These are phyloP conservation scores for Trichogramma evanescens DNA, from an alignment of 2,888 invertebrate genomes.

Conservation along the genomic window DNA sequence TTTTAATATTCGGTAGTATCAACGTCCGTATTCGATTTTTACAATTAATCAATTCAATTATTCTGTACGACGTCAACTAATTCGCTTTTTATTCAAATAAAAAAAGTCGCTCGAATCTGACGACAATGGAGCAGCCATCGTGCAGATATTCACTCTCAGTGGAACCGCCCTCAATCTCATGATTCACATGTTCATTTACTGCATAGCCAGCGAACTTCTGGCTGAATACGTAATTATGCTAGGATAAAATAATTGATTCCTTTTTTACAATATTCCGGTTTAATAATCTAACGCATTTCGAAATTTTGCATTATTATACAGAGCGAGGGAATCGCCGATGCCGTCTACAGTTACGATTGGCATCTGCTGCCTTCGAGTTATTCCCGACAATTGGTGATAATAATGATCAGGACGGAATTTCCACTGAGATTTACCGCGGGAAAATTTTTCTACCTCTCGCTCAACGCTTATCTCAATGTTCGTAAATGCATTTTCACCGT, in stretches of 20 bases:
- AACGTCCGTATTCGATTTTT: neutral
- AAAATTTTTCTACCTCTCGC: slow-evolving; percentile 27
- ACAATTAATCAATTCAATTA: too few relatives aligned
- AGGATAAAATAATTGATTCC: too few relatives aligned
- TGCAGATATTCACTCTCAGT: neutral
- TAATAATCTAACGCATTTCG: neutral
- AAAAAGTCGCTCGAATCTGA: too few relatives aligned
- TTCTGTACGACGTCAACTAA: too few relatives aligned
- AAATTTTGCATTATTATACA: too few relatives aligned
- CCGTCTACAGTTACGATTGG: slow-evolving; percentile 26
- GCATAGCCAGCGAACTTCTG: slow-evolving; percentile 13
- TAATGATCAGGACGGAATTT: slow-evolving; percentile 26
- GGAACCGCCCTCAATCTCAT: slow-evolving; percentile 1
- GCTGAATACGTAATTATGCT: slow-evolving; percentile 3
- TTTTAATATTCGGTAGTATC: slow-evolving; percentile 1
- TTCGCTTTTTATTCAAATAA: too few relatives aligned
- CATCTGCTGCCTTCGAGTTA: slow-evolving; percentile 19
- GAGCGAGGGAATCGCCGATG: slow-evolving; percentile 21
- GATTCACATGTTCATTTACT: slow-evolving; percentile 17
- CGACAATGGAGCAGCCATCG: neutral
- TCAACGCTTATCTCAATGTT: slow-evolving; percentile 24
- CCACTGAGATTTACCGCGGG: slow-evolving; percentile 25
- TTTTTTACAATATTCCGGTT: neutral
- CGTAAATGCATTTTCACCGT: neutral
- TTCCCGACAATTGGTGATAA: slow-evolving; percentile 22